Evolutionary conservation across 2,797 vertebrate species (phyloP).

Genomic region (Siniperca obscura): DNA sequence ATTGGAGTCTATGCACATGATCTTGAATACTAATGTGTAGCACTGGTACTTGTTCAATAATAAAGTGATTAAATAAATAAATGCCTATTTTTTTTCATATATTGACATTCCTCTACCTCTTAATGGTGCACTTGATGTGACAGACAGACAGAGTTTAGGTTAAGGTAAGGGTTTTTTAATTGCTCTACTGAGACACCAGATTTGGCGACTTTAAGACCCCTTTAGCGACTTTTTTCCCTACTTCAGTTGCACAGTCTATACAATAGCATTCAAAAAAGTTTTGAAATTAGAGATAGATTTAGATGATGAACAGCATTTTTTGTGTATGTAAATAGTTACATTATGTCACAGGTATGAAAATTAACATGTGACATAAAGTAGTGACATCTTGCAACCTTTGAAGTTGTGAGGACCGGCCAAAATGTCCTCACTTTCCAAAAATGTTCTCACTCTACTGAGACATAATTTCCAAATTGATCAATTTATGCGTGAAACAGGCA

Average conservation of each 20-base stretch:
- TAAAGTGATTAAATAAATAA: constrained; percentile 24
- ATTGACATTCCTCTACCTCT: not conserved
- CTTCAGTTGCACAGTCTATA: too few relatives aligned
- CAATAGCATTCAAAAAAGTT: too few relatives aligned
- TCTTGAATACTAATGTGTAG: not conserved
- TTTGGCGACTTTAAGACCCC: too few relatives aligned
- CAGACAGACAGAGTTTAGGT: not conserved
- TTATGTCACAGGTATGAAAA: too few relatives aligned
- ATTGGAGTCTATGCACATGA: not conserved
- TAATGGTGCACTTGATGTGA: constrained; percentile 1
- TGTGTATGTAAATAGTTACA: too few relatives aligned
- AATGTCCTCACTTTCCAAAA: too few relatives aligned
- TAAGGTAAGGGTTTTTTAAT: constrained; percentile 1
- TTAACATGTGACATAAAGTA: too few relatives aligned
- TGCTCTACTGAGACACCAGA: constrained; percentile 17
- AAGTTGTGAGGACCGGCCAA: too few relatives aligned
- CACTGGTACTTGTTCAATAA: constrained; percentile 27
- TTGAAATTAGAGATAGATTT: too few relatives aligned
- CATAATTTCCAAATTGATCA: not conserved
- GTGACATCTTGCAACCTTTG: too few relatives aligned
- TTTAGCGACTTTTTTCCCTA: too few relatives aligned
- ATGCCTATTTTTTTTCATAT: constrained; percentile 3
- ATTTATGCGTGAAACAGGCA: not conserved
- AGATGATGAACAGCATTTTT: too few relatives aligned
- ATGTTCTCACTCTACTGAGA: constrained; percentile 6